Conservation (phyloP, 2,888 invertebrate genomes). For the Drosophila neonasuta region DNA sequence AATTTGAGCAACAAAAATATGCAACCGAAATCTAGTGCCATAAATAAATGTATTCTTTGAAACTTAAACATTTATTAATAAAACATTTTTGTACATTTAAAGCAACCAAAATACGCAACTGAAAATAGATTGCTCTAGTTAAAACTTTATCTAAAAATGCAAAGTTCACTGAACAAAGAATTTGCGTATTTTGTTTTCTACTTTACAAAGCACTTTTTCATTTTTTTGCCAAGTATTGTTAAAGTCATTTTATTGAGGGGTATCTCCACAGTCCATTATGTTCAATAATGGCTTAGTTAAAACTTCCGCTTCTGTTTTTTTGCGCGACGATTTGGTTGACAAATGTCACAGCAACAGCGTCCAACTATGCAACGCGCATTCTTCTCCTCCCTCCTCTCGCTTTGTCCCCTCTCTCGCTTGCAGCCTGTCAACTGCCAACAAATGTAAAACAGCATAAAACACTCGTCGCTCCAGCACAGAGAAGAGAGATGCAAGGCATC, state of each 20-base stretch:
- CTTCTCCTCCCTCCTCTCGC: background rate
- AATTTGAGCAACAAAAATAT: too few relatives aligned
- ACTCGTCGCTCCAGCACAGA: slow-evolving; percentile 50
- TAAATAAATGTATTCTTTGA: too few relatives aligned
- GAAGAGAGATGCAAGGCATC: background rate
- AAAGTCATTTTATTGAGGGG: background rate
- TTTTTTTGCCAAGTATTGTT: too few relatives aligned
- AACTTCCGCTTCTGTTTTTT: slow-evolving; percentile 35
- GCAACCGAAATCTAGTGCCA: too few relatives aligned
- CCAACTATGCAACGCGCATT: slow-evolving; percentile 28
- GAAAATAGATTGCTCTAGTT: too few relatives aligned
- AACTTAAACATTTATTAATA: too few relatives aligned
- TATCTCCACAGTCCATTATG: background rate
- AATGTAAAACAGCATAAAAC: slow-evolving; percentile 68
- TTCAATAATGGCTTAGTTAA: slow-evolving; percentile 15
- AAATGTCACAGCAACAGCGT: slow-evolving; percentile 62
- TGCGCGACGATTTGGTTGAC: slow-evolving; percentile 54
- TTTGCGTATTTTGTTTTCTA: too few relatives aligned
- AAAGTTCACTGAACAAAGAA: too few relatives aligned
- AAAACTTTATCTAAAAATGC: too few relatives aligned
- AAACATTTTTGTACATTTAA: too few relatives aligned
- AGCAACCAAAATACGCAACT: too few relatives aligned
- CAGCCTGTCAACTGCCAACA: slow-evolving; percentile 38
- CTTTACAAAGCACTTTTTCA: too few relatives aligned
- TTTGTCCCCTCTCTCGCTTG: background rate